phyloP scores from a whole-genome alignment of 2,113 vertebrate genomes.

The Chelonoidis abingdonii region DNA sequence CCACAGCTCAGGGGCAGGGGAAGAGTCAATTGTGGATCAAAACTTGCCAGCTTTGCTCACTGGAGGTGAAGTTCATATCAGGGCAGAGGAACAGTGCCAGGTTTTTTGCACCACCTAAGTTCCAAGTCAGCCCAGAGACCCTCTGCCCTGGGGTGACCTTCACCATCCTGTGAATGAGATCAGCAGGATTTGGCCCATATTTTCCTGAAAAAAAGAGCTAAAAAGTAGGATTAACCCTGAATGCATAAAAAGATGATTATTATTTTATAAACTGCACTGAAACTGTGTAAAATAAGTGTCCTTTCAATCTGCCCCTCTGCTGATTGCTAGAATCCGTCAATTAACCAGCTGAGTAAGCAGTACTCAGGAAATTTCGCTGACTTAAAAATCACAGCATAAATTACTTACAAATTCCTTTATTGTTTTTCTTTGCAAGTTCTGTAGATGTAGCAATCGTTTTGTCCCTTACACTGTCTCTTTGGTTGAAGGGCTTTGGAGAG shows the following conservation, averaged over 20 bases:
- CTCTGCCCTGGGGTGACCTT: background rate
- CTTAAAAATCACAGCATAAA: background rate
- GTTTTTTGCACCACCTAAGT: background rate
- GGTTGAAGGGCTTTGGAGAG: background rate
- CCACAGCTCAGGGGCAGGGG: background rate
- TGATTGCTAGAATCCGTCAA: background rate
- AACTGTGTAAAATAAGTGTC: background rate
- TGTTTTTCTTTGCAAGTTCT: background rate
- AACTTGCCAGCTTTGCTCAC: background rate
- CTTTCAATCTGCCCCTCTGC: background rate
- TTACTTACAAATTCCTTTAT: background rate
- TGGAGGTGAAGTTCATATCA: background rate
- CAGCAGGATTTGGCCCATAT: background rate
- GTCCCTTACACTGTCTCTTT: accelerated
- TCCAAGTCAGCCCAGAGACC: background rate
- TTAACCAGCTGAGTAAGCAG: background rate
- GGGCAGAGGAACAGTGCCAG: background rate
- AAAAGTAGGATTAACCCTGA: background rate
- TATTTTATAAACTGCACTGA: background rate
- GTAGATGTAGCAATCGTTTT: background rate
- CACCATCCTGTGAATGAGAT: background rate
- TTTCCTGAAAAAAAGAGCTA: background rate
- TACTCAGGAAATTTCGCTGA: background rate
- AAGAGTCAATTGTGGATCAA: background rate
- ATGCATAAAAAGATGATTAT: background rate